Evolutionary conservation across 2,888 invertebrate species (phyloP), one percentile per base, ranked within the genome.

Genomic region (Melangyna quadrimaculata): DNA sequence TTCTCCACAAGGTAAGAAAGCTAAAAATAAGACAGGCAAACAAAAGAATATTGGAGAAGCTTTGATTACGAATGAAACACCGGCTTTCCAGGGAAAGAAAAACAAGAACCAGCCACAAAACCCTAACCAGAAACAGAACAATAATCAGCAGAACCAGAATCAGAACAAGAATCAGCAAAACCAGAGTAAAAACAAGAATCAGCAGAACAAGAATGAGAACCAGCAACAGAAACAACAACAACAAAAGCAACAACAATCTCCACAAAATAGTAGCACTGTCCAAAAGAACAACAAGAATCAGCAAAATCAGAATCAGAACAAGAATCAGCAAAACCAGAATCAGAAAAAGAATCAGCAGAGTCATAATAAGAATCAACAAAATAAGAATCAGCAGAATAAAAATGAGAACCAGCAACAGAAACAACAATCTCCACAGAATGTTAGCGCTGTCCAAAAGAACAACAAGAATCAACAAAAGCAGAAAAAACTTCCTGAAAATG

Each of bases 71-170:
- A 43, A 53, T 14, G 29, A n/a, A 29, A 6, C 57, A 77, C 1
- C 88, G 87, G 40, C 65, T 53, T 0, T 14, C 48, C 14, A 73
- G 69, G 19, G 53, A 77, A 63, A 29, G n/a, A 29, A 45, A 40
- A 40, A 51, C n/a, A 45, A 32, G 35, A 55, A 63, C 35, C 17
- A 32, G 17, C 17, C 27, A 48, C 48, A 51, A 8, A 71, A 40
- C 29, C 67, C 48, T 29, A 59, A 61, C 32, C 70, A 24, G 73
- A 7, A 22, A 6, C 32, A 57, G n/a, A 27, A 53, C 4, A 7
- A 27, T 0, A 55, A 55, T 12, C 17, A 32, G 1, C n/a, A 57
- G 10, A 22, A 59, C 1, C 27, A 63, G 2, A 59, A 70, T 19
- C 55, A 27, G 24, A 51, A 51, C 14, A 24, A 35, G 37, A 40